Conservation (phyloP, 2,797 vertebrate genomes). For the Paratrypauchen microcephalus region DNA sequence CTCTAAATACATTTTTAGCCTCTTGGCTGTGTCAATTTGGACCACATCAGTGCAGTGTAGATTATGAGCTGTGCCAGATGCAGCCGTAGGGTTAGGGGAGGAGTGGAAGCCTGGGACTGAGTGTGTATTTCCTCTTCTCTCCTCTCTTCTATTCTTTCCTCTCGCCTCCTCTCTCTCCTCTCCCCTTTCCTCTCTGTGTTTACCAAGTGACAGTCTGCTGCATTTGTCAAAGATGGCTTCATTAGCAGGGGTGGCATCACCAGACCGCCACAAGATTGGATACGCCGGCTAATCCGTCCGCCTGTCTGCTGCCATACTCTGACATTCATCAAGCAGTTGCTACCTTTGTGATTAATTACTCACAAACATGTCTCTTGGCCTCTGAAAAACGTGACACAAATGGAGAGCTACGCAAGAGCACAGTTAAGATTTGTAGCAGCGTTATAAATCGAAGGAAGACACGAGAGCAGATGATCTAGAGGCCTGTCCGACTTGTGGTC, state of each 20-base stretch:
- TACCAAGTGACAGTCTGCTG: constrained; percentile 53
- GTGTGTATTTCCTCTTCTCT: constrained; percentile 15
- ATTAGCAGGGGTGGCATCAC: constrained; percentile 58
- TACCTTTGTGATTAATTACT: constrained; percentile 70
- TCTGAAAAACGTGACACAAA: constrained; percentile 56
- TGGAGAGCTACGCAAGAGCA: constrained; percentile 46
- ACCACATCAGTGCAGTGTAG: not conserved
- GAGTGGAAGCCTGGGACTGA: constrained; percentile 44
- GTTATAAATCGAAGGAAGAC: constrained; percentile 46
- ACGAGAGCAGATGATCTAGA: constrained; percentile 54
- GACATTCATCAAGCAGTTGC: constrained; percentile 68
- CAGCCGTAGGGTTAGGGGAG: constrained; percentile 42
- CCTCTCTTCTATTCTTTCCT: constrained; percentile 10
- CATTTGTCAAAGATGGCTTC: constrained; percentile 68
- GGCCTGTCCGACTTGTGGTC: constrained; percentile 53
- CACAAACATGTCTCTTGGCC: constrained; percentile 62
- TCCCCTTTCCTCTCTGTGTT: constrained; percentile 33
- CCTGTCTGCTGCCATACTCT: constrained; percentile 53
- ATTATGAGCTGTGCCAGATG: constrained; percentile 16
- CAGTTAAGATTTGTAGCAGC: constrained; percentile 51
- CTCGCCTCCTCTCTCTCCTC: constrained; percentile 11
- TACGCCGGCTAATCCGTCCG: constrained; percentile 52
- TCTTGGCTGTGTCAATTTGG: not conserved
- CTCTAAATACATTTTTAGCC: not conserved
- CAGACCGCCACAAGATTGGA: constrained; percentile 54